Evolutionary conservation across 1,140 invertebrate genomes (phyloP), one percentile per base, ranked within the genome.

Genomic region (Thaumetopoea pityocampa): DNA sequence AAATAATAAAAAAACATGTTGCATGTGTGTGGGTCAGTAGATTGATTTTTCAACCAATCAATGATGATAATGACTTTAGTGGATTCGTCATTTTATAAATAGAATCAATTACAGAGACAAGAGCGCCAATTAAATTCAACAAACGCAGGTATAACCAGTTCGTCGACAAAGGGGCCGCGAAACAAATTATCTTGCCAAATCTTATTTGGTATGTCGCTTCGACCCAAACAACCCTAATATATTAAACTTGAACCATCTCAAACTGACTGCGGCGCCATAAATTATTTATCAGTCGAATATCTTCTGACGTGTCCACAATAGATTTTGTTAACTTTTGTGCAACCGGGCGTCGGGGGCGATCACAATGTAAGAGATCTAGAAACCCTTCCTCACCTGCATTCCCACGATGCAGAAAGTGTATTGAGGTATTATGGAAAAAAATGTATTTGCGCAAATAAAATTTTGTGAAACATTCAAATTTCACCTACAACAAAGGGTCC

Each of bases 341-440:
- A 80, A 83, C 65, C 63, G 51, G 46, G 57, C 47, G 20, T 61
- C 51, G 55, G 51, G 49, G 55, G 57, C 35, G 44, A 43, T 38
- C 47, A 70, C 68, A 76, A 71, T 63, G 55, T 54, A 44, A 56
- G 53, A 42, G 59, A 59, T 57, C 40, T 19, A 60, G 59, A 47
- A 79, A 83, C 73, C 76, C 79, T 77, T 83, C 68, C 65, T 55
- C 79, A 81, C 77, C 74, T 84, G 77, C 79, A 69, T 81, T 84
- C 79, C 79, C 79, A 84, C 79, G 79, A 61, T 63, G 50, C 47
- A 83, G 74, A 80, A 83, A 83, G 79, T 78, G 56, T 55, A 58
- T 33, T 30, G 24, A 63, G 47, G 52, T 42, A 60, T 55, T 14
- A 29, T 18, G 19, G 12, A 34, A 47, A 67, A 77, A 73, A 79